phyloP scores from a whole-genome alignment of 30 jellyfish, hydroid and myxozoan species.

The Mastigias papua region DNA sequence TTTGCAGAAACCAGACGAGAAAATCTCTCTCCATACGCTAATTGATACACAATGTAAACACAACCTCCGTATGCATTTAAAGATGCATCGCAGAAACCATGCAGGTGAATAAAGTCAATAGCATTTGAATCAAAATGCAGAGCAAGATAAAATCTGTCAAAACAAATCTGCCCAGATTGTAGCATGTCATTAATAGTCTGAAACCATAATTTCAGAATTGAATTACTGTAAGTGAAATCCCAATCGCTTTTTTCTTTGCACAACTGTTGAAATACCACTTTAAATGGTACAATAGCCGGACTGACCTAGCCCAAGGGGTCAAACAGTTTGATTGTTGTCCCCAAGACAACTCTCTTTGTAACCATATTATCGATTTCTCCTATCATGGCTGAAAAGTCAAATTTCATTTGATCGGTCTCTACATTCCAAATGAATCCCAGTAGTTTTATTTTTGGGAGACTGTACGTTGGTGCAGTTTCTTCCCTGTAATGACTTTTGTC shows the following conservation, averaged over 20 bases:
- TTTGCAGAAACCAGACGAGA: no score
- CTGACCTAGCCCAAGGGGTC: no score
- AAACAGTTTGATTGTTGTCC: no score
- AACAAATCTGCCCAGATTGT: no score
- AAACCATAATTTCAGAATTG: neutral
- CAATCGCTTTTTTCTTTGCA: neutral
- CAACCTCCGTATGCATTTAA: neutral
- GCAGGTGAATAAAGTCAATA: no score
- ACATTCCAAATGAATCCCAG: slow-evolving; percentile 7
- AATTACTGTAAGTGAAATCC: neutral
- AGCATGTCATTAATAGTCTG: neutral
- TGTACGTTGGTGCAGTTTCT: neutral
- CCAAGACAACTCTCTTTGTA: no score
- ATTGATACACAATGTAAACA: neutral
- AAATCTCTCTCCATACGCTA: neutral
- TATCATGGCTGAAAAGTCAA: no score
- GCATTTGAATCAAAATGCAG: no score
- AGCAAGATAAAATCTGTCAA: no score
- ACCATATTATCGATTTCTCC: no score
- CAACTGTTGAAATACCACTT: neutral
- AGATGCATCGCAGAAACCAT: neutral
- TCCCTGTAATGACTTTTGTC: neutral
- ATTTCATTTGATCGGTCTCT: no score
- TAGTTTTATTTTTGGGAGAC: neutral
- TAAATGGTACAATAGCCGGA: no score